A percentile compares a stretch with the other conserved stretches of the same genome.
Evolutionary conservation across 2,888 invertebrate genomes (phyloP).

Genomic region (Cryptocephalus primarius): DNA sequence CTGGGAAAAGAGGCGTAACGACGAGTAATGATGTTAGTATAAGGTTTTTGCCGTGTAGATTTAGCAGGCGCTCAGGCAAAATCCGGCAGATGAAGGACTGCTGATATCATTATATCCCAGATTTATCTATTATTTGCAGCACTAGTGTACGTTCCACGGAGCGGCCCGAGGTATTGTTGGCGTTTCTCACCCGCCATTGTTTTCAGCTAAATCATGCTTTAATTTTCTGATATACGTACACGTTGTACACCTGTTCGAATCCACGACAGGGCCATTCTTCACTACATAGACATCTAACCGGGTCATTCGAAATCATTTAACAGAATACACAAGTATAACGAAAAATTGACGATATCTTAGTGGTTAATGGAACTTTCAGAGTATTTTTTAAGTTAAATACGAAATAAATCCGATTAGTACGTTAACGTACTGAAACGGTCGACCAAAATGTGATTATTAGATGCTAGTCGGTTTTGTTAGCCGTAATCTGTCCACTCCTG

Average conservation of each 20-base stretch:
- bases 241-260: neutral
- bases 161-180: slow-evolving; percentile 27
- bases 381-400: too few species aligned
- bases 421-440: too few species aligned
- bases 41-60: too few species aligned
- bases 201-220: slow-evolving; percentile 29
- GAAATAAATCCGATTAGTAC: too few species aligned
- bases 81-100: slow-evolving; percentile 28
- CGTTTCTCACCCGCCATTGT: slow-evolving; percentile 30
- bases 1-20: too few species aligned
- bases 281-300: slow-evolving; percentile 6
- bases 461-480: too few species aligned
- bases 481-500: too few species aligned
- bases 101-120: slow-evolving; percentile 29
- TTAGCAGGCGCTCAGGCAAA: slow-evolving; percentile 20
- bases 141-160: slow-evolving; percentile 21
- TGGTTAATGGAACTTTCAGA: too few species aligned
- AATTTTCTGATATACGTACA: slow-evolving; percentile 21
- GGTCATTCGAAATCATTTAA: neutral
- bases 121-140: slow-evolving; percentile 22
- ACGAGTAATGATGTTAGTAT: too few species aligned
- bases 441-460: too few species aligned
- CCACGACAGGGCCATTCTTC: slow-evolving; percentile 7
- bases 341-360: too few species aligned
- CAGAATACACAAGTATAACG: too few species aligned